Evolutionary conservation across 1,140 invertebrate genomes (phyloP), one percentile per base, ranked within the genome.

Genomic region (Bombus confusus): DNA sequence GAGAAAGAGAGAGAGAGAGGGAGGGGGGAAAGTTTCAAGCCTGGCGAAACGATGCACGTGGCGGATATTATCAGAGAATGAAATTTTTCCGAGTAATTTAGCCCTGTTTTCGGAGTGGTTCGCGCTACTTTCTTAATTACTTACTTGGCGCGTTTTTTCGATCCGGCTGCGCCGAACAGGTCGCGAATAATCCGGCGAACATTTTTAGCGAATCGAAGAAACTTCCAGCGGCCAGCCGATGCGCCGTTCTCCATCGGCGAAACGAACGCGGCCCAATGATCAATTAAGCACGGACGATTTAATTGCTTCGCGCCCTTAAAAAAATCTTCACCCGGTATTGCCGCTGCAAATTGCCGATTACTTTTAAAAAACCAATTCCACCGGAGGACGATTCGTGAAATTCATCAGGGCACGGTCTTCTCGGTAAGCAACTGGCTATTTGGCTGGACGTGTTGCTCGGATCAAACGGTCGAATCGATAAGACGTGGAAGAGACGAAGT

Each of bases 1-100:
- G 31, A 25, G 73, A 13, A 10, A 52, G 73, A 8, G 25, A 34
- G 8, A 59, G 8, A 25, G 22, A 25, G 52, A 25, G 22, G 9
- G 52, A 25, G 22, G 0, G 0, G 57, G 9, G 73, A 57, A 69
- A 83, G 80, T 76, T 85, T 85, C 77, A 52, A 79, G 83, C 13
- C n/a, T 52, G 15, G 41, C 34, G 75, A 41, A 84, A 72, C 82
- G 83, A 80, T 72, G 66, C 83, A 69, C 83, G 77, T 85, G 83
- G 72, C 83, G 77, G 77, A 85, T 80, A 85, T 85, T 85, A 85
- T 85, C 77, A 41, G 83, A 73, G 83, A 85, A 85, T 85, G 64
- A 80, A 85, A 85, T 85, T 85, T 85, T 85, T 85, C 83, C 83
- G 83, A 85, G 68, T 85, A 85, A 85, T 85, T 85, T 85, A 85